Conservation (phyloP, 2,888 invertebrate genomes). For the Dolomedes plantarius region DNA sequence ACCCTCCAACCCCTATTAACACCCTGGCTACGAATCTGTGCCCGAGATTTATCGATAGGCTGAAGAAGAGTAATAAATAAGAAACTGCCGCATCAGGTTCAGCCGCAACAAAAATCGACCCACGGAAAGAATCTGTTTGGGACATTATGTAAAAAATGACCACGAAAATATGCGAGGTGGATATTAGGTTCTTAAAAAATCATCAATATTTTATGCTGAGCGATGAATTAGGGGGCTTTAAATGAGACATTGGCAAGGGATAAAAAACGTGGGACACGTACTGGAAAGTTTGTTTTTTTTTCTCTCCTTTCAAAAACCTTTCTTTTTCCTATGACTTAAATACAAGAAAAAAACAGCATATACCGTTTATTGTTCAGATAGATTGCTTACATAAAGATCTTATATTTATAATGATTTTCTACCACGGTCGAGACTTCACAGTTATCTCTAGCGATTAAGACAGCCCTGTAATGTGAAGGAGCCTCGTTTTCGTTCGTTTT, state of each 20-base stretch:
- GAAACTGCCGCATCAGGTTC: background rate
- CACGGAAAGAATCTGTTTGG: background rate
- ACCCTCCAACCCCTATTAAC: constrained; percentile 21
- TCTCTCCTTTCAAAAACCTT: too few relatives aligned
- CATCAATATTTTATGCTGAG: background rate
- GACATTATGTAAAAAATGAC: constrained; percentile 12
- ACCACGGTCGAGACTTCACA: too few relatives aligned
- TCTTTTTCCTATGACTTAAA: too few relatives aligned
- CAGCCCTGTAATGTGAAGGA: too few relatives aligned
- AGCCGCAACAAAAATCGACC: background rate
- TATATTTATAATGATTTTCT: too few relatives aligned
- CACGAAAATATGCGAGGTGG: constrained; percentile 2
- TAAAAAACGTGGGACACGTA: background rate
- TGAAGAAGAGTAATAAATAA: constrained; percentile 8
- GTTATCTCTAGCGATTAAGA: too few relatives aligned
- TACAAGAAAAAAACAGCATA: too few relatives aligned
- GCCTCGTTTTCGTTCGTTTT: too few relatives aligned
- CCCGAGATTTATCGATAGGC: constrained; percentile 7
- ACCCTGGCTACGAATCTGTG: constrained; percentile 7
- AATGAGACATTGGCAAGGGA: background rate
- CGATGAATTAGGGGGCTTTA: background rate
- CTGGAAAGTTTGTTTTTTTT: background rate
- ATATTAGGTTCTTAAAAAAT: background rate
- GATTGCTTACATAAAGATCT: too few relatives aligned
- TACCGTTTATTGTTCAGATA: too few relatives aligned